Base-by-base conservation (phyloP, 2,113 vertebrate species). In the Corythoichthys intestinalis region DNA sequence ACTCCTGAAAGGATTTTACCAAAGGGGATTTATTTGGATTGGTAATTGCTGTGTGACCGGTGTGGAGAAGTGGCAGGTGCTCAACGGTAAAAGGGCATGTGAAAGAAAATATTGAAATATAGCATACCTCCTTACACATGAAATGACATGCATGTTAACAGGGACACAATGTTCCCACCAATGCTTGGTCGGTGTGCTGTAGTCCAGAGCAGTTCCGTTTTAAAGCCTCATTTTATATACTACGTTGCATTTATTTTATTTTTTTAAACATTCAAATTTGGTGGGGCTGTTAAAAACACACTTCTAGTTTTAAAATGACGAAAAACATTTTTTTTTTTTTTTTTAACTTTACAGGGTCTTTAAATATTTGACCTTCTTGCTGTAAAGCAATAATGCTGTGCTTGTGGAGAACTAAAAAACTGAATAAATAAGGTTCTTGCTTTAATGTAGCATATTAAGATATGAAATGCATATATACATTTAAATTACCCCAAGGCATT, bases 11-110 rank as follows among this genome's bases (percentile, higher is more conserved):
- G 60, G n/a, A 62, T 62, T 62, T 28, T 62, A 17, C 60, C 60
- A 62, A 62, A 44, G 17, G 58, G 39, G 60, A 62, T 62, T 62
- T 44, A 44, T 44, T 5, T 39, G 39, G 38, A 46, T 20, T 44
- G 59, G 59, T 62, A 62, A 62, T 62, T 62, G 59, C 39, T 62
- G 59, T 2, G 44, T 62, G 4, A n/a, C 38, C 10, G 53, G 20
- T 1, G 1, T 56, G 53, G 11, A 37, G 12, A 13, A 37, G 34
- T 34, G 34, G 56, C 28, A 56, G 28, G 28, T 34, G 11, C 11
- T 34, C 54, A 35, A 56, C 4, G 4, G 48, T 50, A 50, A 56
- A 56, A 56, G 54, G 28, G 3, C 12, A 37, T 4, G 1, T 37
- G 56, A 12, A 14, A 58, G 12, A 37, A 38, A 34, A 58, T 34